A percentile compares a stretch with the other conserved stretches of the same genome.
These are phyloP conservation scores for Echinops telfairi DNA, from an alignment of 2,113 vertebrate genomes.

Conservation along the genomic window DNA sequence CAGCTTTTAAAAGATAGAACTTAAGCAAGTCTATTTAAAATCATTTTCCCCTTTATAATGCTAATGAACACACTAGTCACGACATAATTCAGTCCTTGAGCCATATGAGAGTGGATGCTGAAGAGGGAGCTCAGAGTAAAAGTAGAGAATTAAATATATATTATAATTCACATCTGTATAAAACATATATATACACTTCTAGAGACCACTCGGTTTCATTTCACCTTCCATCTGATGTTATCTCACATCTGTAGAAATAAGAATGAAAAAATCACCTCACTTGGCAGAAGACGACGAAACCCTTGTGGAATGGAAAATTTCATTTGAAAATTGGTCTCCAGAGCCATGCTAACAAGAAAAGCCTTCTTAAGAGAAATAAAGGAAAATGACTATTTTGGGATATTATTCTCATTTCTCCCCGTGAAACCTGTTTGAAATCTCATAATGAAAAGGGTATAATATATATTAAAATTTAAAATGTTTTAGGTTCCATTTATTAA, in stretches of 20 bases:
- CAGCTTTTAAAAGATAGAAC: not conserved
- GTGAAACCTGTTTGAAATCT: not conserved
- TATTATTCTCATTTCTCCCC: not conserved
- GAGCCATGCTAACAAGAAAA: not conserved
- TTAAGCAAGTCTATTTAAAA: constrained; percentile 11
- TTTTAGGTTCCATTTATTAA: not conserved
- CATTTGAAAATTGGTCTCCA: not conserved
- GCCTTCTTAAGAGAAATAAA: not conserved
- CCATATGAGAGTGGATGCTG: not conserved
- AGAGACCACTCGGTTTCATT: constrained; percentile 15
- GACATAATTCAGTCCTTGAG: constrained; percentile 9
- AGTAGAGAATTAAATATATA: not conserved
- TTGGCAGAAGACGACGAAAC: constrained; percentile 20
- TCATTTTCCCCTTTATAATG: not conserved
- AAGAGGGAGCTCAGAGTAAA: not conserved
- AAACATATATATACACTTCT: constrained; percentile 25
- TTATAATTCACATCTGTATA: not conserved
- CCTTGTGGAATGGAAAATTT: not conserved
- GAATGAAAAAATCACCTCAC: constrained; percentile 7
- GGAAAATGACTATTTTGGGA: not conserved
- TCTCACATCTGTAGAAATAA: constrained; percentile 55
- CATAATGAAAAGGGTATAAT: not conserved
- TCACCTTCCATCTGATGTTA: constrained; percentile 24
- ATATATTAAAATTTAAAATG: not conserved
- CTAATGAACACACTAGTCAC: constrained; percentile 27